Base-by-base conservation (phyloP, 37 sponge, comb jelly and placozoan genomes). In the Oscarella lobularis region DNA sequence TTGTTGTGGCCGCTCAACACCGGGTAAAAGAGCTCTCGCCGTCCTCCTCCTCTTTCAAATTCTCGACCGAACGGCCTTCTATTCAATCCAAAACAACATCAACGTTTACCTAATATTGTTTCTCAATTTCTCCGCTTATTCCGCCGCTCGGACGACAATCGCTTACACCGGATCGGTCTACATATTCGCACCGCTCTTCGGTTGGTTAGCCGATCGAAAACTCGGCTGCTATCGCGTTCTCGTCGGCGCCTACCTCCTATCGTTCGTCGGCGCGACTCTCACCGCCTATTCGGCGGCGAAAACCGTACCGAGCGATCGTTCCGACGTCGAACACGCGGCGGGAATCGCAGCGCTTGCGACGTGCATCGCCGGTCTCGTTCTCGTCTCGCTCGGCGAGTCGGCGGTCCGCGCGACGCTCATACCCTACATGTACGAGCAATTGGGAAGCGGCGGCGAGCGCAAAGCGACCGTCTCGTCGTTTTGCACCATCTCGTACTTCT, bases 111-210 rank as follows among this genome's bases (percentile, higher is more conserved):
- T 48, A 27, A n/a, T n/a, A n/a, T n/a, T n/a, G n/a, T n/a, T n/a
- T n/a, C n/a, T n/a, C n/a, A n/a, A n/a, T n/a, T n/a, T n/a, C n/a
- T n/a, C n/a, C n/a, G n/a, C n/a, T n/a, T n/a, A n/a, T n/a, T n/a
- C n/a, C n/a, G n/a, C n/a, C n/a, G n/a, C n/a, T n/a, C n/a, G n/a
- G n/a, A n/a, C n/a, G n/a, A n/a, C n/a, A n/a, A n/a, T n/a, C n/a
- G n/a, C n/a, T n/a, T n/a, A n/a, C n/a, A n/a, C n/a, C n/a, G 60
- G 60, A 48, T 48, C 60, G 9, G 60, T 48, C 60, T 48, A 48
- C 20, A 20, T 20, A 48, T 48, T 48, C 14, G 60, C 60, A 48
- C 60, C 60, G 9, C 9, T 48, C 9, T 48, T 48, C 20, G 60
- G 60, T 48, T 9, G 9, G 9, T 27, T 48, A 48, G 20, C 60